Evolutionary conservation across 2,113 vertebrate species (phyloP).

Genomic region (Ellobius talpinus): DNA sequence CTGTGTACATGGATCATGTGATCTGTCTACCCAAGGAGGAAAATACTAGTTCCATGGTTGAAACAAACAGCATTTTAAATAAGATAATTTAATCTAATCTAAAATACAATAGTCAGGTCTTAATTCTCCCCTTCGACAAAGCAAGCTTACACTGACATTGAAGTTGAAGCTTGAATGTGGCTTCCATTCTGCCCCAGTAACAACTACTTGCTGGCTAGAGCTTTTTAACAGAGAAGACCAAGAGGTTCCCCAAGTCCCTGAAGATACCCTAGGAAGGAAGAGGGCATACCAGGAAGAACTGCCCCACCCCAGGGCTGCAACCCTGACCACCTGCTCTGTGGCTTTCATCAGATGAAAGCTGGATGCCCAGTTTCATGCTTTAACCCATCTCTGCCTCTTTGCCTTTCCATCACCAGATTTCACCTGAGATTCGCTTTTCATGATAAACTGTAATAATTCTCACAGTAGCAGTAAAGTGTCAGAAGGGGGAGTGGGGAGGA

Average conservation of each 20-base stretch:
- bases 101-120: background rate
- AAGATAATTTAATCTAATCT: conserved; percentile 30
- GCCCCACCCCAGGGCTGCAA: background rate
- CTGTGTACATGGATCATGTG: background rate
- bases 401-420: background rate
- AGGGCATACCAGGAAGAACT: background rate
- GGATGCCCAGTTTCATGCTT: background rate
- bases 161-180: background rate
- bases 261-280: background rate
- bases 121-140: background rate
- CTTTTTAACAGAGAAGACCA: background rate
- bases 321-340: background rate
- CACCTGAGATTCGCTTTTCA: background rate
- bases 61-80: background rate
- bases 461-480: background rate
- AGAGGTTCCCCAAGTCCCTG: background rate
- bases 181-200: background rate
- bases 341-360: background rate
- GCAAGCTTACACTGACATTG: background rate
- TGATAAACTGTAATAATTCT: background rate
- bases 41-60: background rate
- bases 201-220: background rate
- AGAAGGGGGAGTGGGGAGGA: background rate
- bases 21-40: background rate
- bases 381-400: background rate